Base-by-base conservation (phyloP, 1,140 invertebrate genomes). In the Bombus superbus region DNA sequence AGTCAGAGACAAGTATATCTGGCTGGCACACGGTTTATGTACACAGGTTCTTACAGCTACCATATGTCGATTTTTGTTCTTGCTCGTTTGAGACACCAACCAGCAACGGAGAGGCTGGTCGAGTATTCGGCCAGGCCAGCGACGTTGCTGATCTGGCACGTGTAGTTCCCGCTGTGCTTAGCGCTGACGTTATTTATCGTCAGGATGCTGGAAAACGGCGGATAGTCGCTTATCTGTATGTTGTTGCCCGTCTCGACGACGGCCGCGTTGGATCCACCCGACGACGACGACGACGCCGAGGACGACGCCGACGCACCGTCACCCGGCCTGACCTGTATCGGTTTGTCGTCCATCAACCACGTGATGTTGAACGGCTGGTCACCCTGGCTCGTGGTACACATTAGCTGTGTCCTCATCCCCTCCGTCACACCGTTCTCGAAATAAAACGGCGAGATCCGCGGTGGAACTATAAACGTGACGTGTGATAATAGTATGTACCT, bases 101-200 rank as follows among this genome's bases (percentile, higher is more conserved):
- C 94, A 94, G 93, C 92, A 89, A 97, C 97, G 89, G 96, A 96
- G 89, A 97, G 96, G 81, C 95, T 93, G 71, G 97, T 96, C 40
- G 96, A 96, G 91, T 96, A 95, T 86, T 96, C 95, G 88, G 95
- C 96, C 86, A 93, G 90, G 92, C 96, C 96, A 88, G 96, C 96
- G 87, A 94, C 93, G 92, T 97, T 97, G 85, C 94, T 95, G 72
- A 96, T 96, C 86, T 95, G 95, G 93, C 97, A 97, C 64, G 96
- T 96, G 94, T 97, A 97, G 93, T 96, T 96, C 87, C 97, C 97
- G 91, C 95, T 96, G 93, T 97, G 96, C 85, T 92, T 95, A 79
- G 96, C 96, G 73, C 95, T 96, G 78, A 97, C 96, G 91, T 95
- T 96, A 94, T 96, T 95, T 93, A 97, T 96, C 74, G 96, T 96